A percentile compares a stretch with the other conserved stretches of the same genome.
Evolutionary conservation across 2,797 vertebrate genomes (phyloP).

Genomic region (Choloepus didactylus): DNA sequence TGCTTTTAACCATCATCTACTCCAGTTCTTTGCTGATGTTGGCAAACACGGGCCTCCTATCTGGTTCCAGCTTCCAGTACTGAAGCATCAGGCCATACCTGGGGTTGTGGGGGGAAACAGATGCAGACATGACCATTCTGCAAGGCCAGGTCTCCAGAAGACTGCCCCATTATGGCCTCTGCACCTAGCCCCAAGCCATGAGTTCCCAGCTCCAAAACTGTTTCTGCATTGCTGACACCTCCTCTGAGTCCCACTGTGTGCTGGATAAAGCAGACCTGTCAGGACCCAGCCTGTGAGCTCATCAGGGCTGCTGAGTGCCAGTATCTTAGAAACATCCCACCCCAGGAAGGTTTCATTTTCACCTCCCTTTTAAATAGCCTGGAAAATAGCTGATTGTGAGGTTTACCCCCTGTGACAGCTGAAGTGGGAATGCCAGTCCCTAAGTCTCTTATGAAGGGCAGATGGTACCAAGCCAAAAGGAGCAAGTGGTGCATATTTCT

Average conservation of each 20-base stretch:
- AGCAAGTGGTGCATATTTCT: too few species aligned
- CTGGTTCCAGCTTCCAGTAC: slow-evolving; percentile 98
- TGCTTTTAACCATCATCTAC: slow-evolving; percentile 99
- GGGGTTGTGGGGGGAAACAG: background rate
- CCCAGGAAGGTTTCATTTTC: background rate
- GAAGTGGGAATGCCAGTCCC: background rate
- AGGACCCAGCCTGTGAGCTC: background rate
- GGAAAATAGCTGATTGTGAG: background rate
- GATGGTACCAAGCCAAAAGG: too few species aligned
- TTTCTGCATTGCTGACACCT: background rate
- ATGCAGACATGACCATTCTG: background rate
- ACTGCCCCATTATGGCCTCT: background rate
- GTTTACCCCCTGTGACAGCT: background rate
- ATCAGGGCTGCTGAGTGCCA: background rate
- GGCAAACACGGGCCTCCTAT: slow-evolving; percentile 96
- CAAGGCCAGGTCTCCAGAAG: background rate
- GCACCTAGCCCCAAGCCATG: too few species aligned
- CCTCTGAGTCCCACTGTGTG: background rate
- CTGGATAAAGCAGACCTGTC: too few species aligned
- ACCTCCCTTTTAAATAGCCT: background rate
- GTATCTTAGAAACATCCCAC: background rate
- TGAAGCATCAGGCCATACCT: slow-evolving; percentile 99
- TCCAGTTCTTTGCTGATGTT: slow-evolving; percentile 99
- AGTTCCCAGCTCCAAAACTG: background rate
- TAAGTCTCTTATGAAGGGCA: background rate